A percentile compares a stretch with the other conserved stretches of the same genome.
Evolutionary conservation across 1,140 invertebrate species (phyloP).

Genomic region (Neoseiulus cucumeris): DNA sequence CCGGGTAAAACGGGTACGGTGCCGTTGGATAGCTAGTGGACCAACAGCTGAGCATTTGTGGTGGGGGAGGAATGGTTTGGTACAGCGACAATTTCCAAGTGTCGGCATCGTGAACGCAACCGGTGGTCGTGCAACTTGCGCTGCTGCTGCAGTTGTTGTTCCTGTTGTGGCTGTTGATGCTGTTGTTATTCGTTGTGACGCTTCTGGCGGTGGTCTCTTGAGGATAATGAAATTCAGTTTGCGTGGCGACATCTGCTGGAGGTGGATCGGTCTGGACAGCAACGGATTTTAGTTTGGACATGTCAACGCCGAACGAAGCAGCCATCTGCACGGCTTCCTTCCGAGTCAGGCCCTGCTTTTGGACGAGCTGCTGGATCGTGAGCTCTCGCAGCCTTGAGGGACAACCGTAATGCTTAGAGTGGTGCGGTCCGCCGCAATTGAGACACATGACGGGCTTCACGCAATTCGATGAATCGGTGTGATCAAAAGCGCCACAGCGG

Average conservation of each 20-base stretch:
- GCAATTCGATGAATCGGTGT: background rate
- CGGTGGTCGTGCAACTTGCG: no score
- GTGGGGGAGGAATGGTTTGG: background rate
- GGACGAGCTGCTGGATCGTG: slow-evolving; percentile 8
- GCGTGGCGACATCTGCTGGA: slow-evolving; percentile 1
- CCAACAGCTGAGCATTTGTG: background rate
- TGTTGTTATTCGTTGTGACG: no score
- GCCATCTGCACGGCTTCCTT: slow-evolving; percentile 9
- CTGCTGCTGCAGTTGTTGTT: no score
- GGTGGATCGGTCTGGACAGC: slow-evolving; percentile 3
- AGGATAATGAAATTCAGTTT: background rate
- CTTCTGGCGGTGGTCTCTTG: background rate
- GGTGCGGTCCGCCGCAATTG: background rate
- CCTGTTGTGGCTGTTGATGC: no score
- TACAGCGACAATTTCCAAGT: no score
- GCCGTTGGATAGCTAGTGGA: background rate
- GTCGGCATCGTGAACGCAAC: no score
- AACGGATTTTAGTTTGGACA: background rate
- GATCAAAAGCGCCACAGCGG: background rate
- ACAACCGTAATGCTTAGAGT: background rate
- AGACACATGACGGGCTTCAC: background rate
- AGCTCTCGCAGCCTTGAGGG: background rate
- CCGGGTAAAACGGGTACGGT: background rate
- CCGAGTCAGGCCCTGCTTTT: background rate
- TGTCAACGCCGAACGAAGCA: slow-evolving; percentile 1